phyloP scores from a whole-genome alignment of 1,140 invertebrate genomes.

The Teleopsis dalmanni region DNA sequence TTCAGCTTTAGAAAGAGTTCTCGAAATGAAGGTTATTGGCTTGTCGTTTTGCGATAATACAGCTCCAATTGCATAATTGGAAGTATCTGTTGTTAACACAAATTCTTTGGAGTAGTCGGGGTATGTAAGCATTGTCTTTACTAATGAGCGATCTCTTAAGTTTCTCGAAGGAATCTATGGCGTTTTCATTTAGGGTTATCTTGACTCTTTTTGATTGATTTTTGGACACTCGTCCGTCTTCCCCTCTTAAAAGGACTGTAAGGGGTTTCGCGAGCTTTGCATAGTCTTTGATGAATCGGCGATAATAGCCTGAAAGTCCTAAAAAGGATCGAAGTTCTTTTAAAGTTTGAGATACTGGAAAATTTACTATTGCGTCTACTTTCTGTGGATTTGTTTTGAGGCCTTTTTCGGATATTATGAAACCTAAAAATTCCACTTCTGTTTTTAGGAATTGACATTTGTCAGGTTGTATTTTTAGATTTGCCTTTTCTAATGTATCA shows the following conservation, averaged over 20 bases:
- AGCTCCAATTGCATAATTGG: too few relatives aligned
- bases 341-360: conserved; percentile 5
- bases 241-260: conserved; percentile 7
- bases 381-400: conserved; percentile 16
- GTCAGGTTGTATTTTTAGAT: conserved; percentile 44
- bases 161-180: conserved; percentile 5
- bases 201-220: conserved; percentile 5
- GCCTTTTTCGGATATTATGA: conserved; percentile 14
- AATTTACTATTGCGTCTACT: conserved; percentile 10
- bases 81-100: too few relatives aligned
- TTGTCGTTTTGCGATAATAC: neutral
- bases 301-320: conserved; percentile 33
- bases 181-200: conserved; percentile 4
- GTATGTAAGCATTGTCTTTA: conserved; percentile 25
- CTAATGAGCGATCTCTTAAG: conserved; percentile 10
- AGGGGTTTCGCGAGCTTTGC: conserved; percentile 30
- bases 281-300: conserved; percentile 37
- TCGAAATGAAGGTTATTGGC: conserved; percentile 4
- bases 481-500: conserved; percentile 29
- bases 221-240: conserved; percentile 5
- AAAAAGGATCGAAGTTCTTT: conserved; percentile 16
- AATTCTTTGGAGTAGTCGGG: conserved; percentile 32
- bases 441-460: conserved; percentile 43
- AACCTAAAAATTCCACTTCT: conserved; percentile 17
- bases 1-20: neutral